Percentiles rank a stretch among this genome's conserved stretches.
Conservation (phyloP, 2,888 invertebrate species). For the Cheilosia grossa region DNA sequence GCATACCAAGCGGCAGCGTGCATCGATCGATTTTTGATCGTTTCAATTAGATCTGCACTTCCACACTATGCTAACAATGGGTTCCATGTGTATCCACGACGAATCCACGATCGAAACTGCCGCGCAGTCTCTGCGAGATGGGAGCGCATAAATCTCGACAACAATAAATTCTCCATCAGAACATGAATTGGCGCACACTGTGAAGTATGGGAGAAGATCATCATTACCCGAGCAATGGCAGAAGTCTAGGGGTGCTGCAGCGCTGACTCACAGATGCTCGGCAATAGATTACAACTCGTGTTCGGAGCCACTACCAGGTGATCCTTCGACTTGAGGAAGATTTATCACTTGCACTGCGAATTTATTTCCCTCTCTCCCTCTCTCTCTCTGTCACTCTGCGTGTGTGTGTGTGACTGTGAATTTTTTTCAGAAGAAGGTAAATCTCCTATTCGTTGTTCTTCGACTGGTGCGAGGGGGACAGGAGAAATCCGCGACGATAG, state of each 20-base stretch:
- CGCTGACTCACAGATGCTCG: constrained; percentile 54
- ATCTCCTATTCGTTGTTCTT: constrained; percentile 26
- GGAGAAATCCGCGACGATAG: constrained; percentile 29
- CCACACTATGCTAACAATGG: constrained; percentile 25
- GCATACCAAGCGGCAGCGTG: constrained; percentile 17
- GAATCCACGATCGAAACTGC: constrained; percentile 18
- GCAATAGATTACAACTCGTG: constrained; percentile 61
- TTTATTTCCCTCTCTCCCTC: constrained; percentile 41
- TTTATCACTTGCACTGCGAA: constrained; percentile 59
- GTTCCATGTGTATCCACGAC: not conserved
- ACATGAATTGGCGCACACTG: constrained; percentile 45
- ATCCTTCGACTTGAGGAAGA: constrained; percentile 58
- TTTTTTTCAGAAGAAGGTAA: constrained; percentile 48
- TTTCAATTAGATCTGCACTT: constrained; percentile 29
- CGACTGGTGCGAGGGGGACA: not conserved
- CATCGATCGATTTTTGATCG: constrained; percentile 48
- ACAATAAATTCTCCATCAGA: constrained; percentile 52
- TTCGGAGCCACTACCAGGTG: constrained; percentile 56
- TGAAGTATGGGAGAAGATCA: constrained; percentile 38
- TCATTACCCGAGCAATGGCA: constrained; percentile 39
- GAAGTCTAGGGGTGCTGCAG: constrained; percentile 14
- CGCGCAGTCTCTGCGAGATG: constrained; percentile 13
- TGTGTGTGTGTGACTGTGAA: constrained; percentile 52
- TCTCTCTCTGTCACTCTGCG: not conserved
- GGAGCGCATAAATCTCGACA: constrained; percentile 39